Base-by-base conservation (phyloP, 2,797 vertebrate species). In the Pipistrellus kuhlii region DNA sequence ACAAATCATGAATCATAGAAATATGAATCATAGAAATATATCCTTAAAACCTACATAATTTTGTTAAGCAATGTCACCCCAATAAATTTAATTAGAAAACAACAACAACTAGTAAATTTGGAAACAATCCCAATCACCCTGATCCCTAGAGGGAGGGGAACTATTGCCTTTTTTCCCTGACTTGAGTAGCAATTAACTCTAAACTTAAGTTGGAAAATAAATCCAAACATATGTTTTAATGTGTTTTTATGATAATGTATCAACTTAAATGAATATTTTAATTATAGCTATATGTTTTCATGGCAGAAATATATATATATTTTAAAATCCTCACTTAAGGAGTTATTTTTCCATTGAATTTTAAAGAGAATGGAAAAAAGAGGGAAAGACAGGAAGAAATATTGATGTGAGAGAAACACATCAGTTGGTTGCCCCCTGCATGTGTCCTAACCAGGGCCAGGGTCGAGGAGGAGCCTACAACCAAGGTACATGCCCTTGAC, bases 241-340 rank as follows among this genome's bases (percentile, higher is more conserved):
- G 17, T 23, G 1, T 15, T 72, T 72, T 90, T 72, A 68, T 46
- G 81, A 32, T 78, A 89, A 73, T 6, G 69, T 27, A 88, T 30
- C 27, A 41, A 80, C 44, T 91, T 64, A 53, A 30, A 20, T 85
- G 14, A 77, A 69, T 64, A 81, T 35, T 91, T 81, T 68, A 75
- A 62, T 90, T 90, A 84, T 30, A 84, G 21, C 2, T 84, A 55
- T 90, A 48, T 57, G 20, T 68, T 90, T 89, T 90, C 48, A 85
- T 81, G 11, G 44, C 30, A 88, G 3, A 68, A 15, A 32, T 25
- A 25, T 59, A 5, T 59, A 11, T 59, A 5, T 59, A 11, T 57
- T 27, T 59, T 44, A 2, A 44, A 59, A 27, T 59, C 57, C 57
- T 27, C 10, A 27, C 57, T 25, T 5, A 59, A 59, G 4, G 57